phyloP scores from a whole-genome alignment of 2,888 invertebrate genomes.

The Stenodema calcarata region DNA sequence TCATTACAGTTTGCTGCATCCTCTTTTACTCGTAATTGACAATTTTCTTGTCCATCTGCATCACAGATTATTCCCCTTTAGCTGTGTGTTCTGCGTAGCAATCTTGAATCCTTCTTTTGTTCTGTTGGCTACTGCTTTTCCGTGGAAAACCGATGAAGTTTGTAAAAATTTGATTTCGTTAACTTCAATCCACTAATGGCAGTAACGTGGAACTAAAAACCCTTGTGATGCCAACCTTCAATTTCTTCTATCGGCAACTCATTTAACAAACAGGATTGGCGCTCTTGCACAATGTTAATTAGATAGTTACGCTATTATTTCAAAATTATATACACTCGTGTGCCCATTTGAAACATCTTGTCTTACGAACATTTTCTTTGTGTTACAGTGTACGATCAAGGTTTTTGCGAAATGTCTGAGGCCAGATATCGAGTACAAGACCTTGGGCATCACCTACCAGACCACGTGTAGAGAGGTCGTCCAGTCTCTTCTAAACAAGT shows the following conservation, averaged over 20 bases:
- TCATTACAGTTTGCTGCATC: neutral
- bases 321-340: no score
- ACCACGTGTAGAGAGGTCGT: slow-evolving; percentile 89
- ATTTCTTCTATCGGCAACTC: no score
- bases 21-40: neutral
- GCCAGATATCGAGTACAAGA: slow-evolving; percentile 95
- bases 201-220: no score
- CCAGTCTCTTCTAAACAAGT: slow-evolving; percentile 82
- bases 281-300: no score
- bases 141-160: no score
- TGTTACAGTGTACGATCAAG: slow-evolving; percentile 85
- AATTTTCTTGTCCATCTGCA: neutral
- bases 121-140: no score
- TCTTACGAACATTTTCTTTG: slow-evolving; percentile 56
- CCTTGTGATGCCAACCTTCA: no score
- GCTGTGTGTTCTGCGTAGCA: neutral
- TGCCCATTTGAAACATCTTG: no score
- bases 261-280: no score
- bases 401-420: slow-evolving; percentile 88
- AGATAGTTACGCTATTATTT: no score
- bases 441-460: slow-evolving; percentile 85
- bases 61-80: neutral
- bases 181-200: no score
- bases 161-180: no score
- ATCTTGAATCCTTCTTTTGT: neutral